Evolutionary conservation across 2,113 vertebrate species (phyloP).

Genomic region (Ophiodon elongatus): DNA sequence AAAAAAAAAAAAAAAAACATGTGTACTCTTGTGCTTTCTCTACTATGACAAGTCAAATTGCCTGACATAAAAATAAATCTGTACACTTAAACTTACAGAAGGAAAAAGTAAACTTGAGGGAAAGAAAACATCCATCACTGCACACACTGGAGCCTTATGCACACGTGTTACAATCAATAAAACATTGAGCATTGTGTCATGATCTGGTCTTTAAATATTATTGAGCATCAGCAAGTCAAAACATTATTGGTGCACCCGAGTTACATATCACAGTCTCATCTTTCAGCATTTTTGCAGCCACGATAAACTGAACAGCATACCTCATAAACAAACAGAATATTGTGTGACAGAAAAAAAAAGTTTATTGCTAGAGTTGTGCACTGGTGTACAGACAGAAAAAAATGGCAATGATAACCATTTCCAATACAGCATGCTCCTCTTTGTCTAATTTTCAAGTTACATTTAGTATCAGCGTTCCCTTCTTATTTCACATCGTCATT

Average conservation of each 20-base stretch:
- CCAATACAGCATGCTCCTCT: not conserved
- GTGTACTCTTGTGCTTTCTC: not conserved
- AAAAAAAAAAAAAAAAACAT: too few species aligned
- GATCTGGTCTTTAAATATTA: not conserved
- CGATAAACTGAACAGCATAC: slow-evolving; percentile 2
- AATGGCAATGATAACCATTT: not conserved
- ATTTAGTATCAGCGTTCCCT: slow-evolving; percentile 10
- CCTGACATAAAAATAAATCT: slow-evolving; percentile 9
- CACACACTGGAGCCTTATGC: not conserved
- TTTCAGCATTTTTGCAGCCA: not conserved
- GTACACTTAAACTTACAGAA: not conserved
- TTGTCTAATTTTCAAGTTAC: not conserved
- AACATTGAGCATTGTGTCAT: not conserved
- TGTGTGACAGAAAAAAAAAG: slow-evolving; percentile 1
- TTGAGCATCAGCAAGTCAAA: not conserved
- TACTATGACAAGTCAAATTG: not conserved
- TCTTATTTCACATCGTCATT: not conserved
- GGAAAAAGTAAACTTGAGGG: slow-evolving; percentile 22
- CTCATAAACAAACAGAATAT: slow-evolving; percentile 9
- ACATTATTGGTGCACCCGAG: not conserved
- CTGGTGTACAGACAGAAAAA: not conserved
- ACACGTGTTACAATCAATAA: not conserved
- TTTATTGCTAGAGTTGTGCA: slow-evolving; percentile 43
- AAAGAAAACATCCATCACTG: too few species aligned
- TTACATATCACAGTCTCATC: slow-evolving; percentile 25